Conservation (phyloP, 2,888 invertebrate species). For the Melanostoma mellinum region DNA sequence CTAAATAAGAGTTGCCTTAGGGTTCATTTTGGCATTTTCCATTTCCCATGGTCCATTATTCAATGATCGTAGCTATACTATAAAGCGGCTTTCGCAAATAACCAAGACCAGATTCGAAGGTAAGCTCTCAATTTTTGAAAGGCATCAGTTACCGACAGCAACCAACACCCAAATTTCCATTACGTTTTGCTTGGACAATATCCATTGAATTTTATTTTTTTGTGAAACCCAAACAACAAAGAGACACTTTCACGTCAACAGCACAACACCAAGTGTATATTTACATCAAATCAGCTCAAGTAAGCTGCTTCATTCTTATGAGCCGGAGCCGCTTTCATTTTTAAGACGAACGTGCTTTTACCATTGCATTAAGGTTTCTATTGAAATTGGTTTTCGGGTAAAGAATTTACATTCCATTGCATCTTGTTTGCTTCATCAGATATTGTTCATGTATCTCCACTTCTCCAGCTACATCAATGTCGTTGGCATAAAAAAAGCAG, state of each 20-base stretch:
- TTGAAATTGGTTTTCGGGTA: conserved; percentile 47
- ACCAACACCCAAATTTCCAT: not conserved
- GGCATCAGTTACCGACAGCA: not conserved
- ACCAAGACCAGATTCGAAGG: not conserved
- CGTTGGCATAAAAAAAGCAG: conserved; percentile 20
- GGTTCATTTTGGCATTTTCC: too few relatives aligned
- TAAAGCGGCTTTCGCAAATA: too few relatives aligned
- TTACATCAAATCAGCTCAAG: conserved; percentile 12
- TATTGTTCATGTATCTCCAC: conserved; percentile 18
- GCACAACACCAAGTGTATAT: not conserved
- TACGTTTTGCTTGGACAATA: conserved; percentile 8
- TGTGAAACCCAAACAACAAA: conserved; percentile 23
- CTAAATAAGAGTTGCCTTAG: too few relatives aligned
- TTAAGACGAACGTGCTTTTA: conserved; percentile 39
- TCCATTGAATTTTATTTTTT: conserved; percentile 23
- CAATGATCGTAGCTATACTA: too few relatives aligned
- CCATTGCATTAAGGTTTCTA: conserved; percentile 50
- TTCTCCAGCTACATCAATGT: conserved; percentile 1
- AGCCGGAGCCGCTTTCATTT: conserved; percentile 5
- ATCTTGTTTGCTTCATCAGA: conserved; percentile 38
- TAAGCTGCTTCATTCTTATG: not conserved
- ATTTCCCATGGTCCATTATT: too few relatives aligned
- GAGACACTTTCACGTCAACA: conserved; percentile 17
- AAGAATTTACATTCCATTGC: conserved; percentile 56
- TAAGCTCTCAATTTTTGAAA: conserved; percentile 3